A percentile compares a stretch with the other conserved stretches of the same genome.
These are phyloP conservation scores for Odontomyia ornata DNA, from an alignment of 2,888 invertebrate genomes.

Conservation along the genomic window DNA sequence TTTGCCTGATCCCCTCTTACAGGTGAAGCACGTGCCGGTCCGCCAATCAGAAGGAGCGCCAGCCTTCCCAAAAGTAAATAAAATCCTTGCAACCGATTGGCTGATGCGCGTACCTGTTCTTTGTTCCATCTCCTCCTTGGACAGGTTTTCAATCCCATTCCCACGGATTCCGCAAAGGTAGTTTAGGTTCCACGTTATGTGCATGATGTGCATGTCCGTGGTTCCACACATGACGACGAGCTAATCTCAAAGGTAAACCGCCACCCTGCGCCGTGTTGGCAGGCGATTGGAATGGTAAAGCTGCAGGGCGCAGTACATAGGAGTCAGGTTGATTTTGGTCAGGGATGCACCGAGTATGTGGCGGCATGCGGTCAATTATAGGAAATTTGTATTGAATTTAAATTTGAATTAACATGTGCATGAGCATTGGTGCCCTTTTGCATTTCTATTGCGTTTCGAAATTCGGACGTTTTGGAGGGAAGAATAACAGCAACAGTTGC, in stretches of 20 bases:
- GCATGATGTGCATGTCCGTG: neutral
- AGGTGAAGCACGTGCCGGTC: slow-evolving; percentile 46
- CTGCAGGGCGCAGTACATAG: neutral
- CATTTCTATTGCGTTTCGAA: neutral
- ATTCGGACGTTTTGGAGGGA: neutral
- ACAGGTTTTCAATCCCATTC: slow-evolving; percentile 18
- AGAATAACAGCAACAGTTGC: slow-evolving; percentile 21
- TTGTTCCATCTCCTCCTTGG: neutral
- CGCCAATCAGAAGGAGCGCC: slow-evolving; percentile 47
- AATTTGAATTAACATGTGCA: slow-evolving; percentile 39
- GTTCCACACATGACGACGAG: neutral
- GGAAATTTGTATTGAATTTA: slow-evolving; percentile 40
- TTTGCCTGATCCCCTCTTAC: slow-evolving; percentile 42
- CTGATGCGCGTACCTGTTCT: slow-evolving; percentile 9
- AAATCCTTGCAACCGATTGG: slow-evolving; percentile 23
- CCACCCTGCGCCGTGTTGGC: neutral
- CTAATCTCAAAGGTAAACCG: slow-evolving; percentile 18
- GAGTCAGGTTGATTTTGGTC: slow-evolving; percentile 8
- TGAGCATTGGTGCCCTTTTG: slow-evolving; percentile 31
- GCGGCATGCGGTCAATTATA: slow-evolving; percentile 38
- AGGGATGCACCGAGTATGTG: neutral
- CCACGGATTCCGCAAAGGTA: neutral
- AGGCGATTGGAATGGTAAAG: neutral
- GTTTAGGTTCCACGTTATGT: neutral
- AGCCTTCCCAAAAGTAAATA: slow-evolving; percentile 45